These are phyloP conservation scores for Carpatolechia fugitivella DNA, from an alignment of 2,888 invertebrate species.

Conservation along the genomic window DNA sequence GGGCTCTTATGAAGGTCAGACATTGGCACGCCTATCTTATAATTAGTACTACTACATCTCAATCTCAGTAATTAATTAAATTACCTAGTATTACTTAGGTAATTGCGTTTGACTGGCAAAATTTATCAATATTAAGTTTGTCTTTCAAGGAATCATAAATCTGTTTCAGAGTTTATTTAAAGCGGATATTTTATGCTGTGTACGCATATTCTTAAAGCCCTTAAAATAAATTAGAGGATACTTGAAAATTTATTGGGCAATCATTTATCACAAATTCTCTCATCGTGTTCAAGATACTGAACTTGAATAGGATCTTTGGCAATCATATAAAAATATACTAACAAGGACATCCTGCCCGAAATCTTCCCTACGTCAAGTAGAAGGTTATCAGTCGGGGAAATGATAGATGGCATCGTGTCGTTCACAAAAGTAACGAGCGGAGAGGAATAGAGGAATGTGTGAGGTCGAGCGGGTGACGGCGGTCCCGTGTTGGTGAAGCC, in stretches of 20 bases:
- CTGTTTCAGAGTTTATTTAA: too few species aligned
- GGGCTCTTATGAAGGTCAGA: constrained; percentile 34
- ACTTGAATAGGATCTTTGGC: not conserved
- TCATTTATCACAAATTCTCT: not conserved
- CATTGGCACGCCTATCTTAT: constrained; percentile 31
- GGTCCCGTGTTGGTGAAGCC: constrained; percentile 54
- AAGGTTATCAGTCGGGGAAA: constrained; percentile 54
- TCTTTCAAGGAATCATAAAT: too few species aligned
- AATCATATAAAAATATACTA: constrained; percentile 30
- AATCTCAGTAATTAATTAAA: not conserved
- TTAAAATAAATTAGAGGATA: not conserved
- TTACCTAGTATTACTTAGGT: not conserved
- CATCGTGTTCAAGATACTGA: not conserved
- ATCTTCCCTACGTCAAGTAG: constrained; percentile 44
- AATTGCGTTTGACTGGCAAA: too few species aligned
- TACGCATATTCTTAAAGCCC: not conserved
- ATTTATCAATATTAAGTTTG: too few species aligned
- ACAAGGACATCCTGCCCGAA: constrained; percentile 38
- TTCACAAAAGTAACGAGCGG: constrained; percentile 60
- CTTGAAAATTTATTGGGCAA: not conserved
- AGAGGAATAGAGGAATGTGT: constrained; percentile 55
- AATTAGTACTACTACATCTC: not conserved
- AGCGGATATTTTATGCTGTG: not conserved
- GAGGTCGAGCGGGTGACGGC: constrained; percentile 60
- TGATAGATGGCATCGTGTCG: constrained; percentile 62